Base-by-base conservation (phyloP, 2,888 invertebrate species). In the Eupithecia abbreviata region DNA sequence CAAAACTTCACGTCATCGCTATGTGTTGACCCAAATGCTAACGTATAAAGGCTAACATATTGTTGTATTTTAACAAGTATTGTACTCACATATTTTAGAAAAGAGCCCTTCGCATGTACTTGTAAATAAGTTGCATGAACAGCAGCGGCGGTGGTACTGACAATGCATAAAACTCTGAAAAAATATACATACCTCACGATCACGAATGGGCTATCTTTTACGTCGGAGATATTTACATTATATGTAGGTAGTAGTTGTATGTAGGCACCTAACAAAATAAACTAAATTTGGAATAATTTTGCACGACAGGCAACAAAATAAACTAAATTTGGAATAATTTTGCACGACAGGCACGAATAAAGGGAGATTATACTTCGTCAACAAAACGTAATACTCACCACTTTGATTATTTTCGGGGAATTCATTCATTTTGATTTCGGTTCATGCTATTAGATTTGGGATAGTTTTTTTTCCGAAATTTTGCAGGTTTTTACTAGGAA, bases 131-230 rank as follows among this genome's bases (percentile, higher is more conserved):
- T 70, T 78, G 79, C 71, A 81, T 75, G 30, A 81, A 62, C 45
- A 81, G 18, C 66, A 81, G 10, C 49, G 81, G 81, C 4, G 81
- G 81, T 13, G 81, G 82, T 12, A 82, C n/a, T 5, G 77, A 75
- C 67, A 80, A 18, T 13, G 77, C 70, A 67, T 55, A 78, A 41
- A 76, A 42, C 42, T 77, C 82, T 81, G 75, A 45, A 82, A 80
- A 65, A 62, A 41, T 66, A 12, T 51, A n/a, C 65, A 15, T 71
- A 65, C 18, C 55, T 55, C 51, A 51, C 3, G 58, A 18, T 9
- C 6, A 2, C 51, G 15, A 51, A 6, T n/a, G 2, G 51, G 51
- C 6, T n/a, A 51, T 4, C 13, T 55, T 18, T 9, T 30, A 10
- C 15, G 4, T 58, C 18, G 18, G 9, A 58, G 58, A 58, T 30